These are phyloP conservation scores for Phaethon lepturus DNA, from an alignment of 2,113 vertebrate genomes.

Conservation along the genomic window DNA sequence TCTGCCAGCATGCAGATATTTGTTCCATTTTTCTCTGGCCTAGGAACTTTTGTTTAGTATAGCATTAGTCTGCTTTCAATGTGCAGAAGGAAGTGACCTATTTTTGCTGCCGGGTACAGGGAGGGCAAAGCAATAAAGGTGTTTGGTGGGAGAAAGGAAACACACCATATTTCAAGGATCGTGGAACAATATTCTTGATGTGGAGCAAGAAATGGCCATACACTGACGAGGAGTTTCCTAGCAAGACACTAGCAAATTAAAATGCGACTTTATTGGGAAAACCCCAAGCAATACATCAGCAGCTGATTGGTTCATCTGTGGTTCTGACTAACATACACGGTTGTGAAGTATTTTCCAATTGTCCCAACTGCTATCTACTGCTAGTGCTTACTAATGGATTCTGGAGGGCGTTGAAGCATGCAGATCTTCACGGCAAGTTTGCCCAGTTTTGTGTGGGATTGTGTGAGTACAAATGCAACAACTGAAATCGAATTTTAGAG, in stretches of 20 bases:
- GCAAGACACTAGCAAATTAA: not conserved
- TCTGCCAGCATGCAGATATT: not conserved
- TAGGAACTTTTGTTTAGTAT: not conserved
- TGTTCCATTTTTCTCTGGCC: not conserved
- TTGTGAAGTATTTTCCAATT: not conserved
- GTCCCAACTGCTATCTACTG: not conserved
- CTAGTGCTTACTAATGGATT: not conserved
- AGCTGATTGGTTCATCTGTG: not conserved
- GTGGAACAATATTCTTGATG: not conserved
- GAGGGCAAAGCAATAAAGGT: not conserved
- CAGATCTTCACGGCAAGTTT: not conserved
- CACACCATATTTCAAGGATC: not conserved
- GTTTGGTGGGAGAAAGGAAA: not conserved
- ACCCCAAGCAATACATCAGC: not conserved
- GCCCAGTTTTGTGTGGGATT: not conserved
- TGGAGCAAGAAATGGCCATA: not conserved
- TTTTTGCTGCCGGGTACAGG: not conserved
- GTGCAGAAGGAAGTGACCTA: not conserved
- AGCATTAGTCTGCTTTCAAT: not conserved
- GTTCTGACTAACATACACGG: not conserved
- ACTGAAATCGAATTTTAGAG: not conserved
- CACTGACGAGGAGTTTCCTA: not conserved
- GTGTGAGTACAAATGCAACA: not conserved
- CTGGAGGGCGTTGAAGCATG: not conserved
- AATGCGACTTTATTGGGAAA: not conserved